phyloP scores from a whole-genome alignment of 2,797 vertebrate species.

The Myiothlypis chrysogaster region DNA sequence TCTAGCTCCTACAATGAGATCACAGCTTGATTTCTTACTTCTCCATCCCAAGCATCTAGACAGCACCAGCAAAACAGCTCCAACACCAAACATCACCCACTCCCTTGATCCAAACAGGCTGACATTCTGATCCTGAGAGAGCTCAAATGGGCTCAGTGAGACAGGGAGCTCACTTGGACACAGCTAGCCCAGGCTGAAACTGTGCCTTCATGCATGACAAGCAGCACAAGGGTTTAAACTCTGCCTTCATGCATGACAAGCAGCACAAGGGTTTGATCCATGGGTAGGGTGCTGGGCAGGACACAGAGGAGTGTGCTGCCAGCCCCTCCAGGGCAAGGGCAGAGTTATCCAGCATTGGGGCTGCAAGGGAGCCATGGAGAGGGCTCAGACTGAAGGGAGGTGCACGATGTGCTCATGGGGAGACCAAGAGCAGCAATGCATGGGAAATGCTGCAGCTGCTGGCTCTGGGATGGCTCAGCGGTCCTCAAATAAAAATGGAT shows the following conservation, averaged over 20 bases:
- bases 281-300: not conserved
- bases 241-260: not conserved
- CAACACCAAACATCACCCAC: accelerated
- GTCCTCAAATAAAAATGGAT: slow-evolving; percentile 8
- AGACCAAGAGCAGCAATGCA: not conserved
- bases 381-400: not conserved
- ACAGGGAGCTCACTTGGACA: not conserved
- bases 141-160: not conserved
- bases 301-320: not conserved
- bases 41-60: not conserved
- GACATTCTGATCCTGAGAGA: not conserved
- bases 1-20: not conserved
- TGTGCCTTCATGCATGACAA: not conserved
- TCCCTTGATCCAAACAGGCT: not conserved
- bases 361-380: not conserved
- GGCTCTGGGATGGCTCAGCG: not conserved
- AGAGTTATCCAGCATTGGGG: not conserved
- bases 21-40: not conserved
- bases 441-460: not conserved
- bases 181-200: not conserved
- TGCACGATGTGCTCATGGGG: accelerated
- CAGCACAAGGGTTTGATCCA: not conserved
- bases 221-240: not conserved
- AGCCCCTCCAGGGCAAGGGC: not conserved
- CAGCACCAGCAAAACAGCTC: not conserved